Evolutionary conservation across 2,888 invertebrate species (phyloP), one percentile per base, ranked within the genome.

Genomic region (Spatulosminthurus flaviceps): DNA sequence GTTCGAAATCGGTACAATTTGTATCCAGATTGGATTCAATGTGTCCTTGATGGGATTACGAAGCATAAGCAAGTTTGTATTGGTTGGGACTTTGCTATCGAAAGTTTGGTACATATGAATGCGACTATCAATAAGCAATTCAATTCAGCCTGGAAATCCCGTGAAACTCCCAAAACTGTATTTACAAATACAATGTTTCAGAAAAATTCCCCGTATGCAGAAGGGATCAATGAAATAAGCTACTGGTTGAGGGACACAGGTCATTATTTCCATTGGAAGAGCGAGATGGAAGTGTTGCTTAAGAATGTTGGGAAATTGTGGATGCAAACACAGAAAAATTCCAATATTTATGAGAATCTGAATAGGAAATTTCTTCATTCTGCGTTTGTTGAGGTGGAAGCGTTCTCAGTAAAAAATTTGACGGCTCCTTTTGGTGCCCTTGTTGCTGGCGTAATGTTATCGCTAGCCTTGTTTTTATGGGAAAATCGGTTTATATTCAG

Each of bases 51-150:
- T 70, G 70, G 41, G 0, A 22, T 34, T 1, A 41, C 70, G 1
- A 70, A 29, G n/a, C 1, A 16, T 1, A 70, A 70, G 22, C 11
- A 21, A n/a, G 70, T 70, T 41, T 70, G 70, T 21, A 70, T 70
- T 13, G 70, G 70, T 22, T 70, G 70, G 70, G 70, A 70, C 41
- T 70, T 70, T 13, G 28, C 41, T 41, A 41, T 41, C n/a, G 70
- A 70, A n/a, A 29, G 70, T 1, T 9, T 70, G 1, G 42, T 21
- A 1, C 41, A 70, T 4, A 19, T 29, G 1, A n/a, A n/a, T 21
- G n/a, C 41, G 13, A 70, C 70, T 2, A 13, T 70, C n/a, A 34
- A 70, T 21, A 19, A 41, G n/a, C 34, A 70, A 5, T 70, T 34
- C 21, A 41, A 41, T 19, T 22, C 70, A 7, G 70, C 70, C 0